Evolutionary conservation across 1,140 invertebrate genomes (phyloP).

Genomic region (Mycetomoellerius zeteki): DNA sequence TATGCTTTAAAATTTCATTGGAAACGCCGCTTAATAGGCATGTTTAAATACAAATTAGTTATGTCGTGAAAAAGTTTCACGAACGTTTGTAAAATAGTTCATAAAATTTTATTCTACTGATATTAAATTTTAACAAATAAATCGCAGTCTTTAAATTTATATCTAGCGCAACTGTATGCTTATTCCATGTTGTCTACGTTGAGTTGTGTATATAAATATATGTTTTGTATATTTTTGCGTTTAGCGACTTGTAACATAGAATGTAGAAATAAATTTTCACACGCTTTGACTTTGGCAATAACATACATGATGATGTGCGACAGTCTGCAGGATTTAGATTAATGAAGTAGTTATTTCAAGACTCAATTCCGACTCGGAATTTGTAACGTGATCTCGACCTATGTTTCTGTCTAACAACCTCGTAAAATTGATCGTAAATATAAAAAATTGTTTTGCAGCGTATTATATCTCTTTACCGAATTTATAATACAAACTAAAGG

Average conservation of each 20-base stretch:
- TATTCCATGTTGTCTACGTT: slow-evolving; percentile 6
- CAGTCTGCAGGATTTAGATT: slow-evolving; percentile 49
- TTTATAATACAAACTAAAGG: no score
- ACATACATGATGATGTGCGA: slow-evolving; percentile 44
- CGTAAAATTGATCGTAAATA: background rate
- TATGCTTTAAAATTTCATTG: no score
- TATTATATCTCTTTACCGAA: background rate
- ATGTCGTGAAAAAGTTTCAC: background rate
- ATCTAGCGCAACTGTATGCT: background rate
- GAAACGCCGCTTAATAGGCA: background rate
- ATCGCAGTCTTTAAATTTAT: slow-evolving; percentile 22
- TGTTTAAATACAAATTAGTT: background rate
- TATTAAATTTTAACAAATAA: slow-evolving; percentile 17
- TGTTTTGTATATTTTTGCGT: background rate
- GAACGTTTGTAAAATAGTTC: background rate
- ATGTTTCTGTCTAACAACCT: slow-evolving; percentile 18
- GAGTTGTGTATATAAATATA: background rate
- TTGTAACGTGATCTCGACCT: slow-evolving; percentile 36
- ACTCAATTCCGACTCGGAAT: slow-evolving; percentile 44
- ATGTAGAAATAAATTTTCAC: slow-evolving; percentile 60
- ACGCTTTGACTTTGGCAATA: slow-evolving; percentile 59
- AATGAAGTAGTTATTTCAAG: slow-evolving; percentile 59
- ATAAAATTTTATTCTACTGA: background rate
- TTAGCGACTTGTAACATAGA: slow-evolving; percentile 39
- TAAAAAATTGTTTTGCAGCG: background rate